These are phyloP conservation scores for Silvanus unidentatus DNA, from an alignment of 2,888 invertebrate species.

Conservation along the genomic window DNA sequence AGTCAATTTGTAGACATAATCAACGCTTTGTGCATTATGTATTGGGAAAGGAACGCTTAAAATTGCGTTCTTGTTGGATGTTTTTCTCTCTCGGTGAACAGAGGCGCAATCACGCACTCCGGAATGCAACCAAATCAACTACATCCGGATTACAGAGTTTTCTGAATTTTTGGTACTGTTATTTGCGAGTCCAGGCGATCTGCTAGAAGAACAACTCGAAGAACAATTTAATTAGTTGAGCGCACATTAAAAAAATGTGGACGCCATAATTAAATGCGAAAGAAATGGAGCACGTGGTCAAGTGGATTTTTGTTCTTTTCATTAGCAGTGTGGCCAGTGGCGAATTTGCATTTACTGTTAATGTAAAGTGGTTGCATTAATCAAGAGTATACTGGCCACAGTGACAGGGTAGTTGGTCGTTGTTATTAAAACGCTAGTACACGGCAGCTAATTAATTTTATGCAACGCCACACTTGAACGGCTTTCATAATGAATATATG, in stretches of 20 bases:
- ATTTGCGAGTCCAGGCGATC: too few species aligned
- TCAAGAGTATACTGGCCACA: constrained; percentile 42
- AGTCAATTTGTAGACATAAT: constrained; percentile 31
- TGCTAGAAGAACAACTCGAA: too few species aligned
- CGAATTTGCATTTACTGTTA: constrained; percentile 45
- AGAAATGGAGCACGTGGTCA: background rate
- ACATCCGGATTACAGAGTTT: too few species aligned
- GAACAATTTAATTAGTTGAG: too few species aligned
- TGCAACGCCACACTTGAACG: constrained; percentile 47
- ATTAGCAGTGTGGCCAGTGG: constrained; percentile 4
- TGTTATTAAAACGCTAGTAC: constrained; percentile 45
- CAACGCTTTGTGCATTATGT: constrained; percentile 33
- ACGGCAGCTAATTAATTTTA: constrained; percentile 48
- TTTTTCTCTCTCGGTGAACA: constrained; percentile 25
- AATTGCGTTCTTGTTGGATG: constrained; percentile 13
- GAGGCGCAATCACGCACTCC: constrained; percentile 26
- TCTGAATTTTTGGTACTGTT: too few species aligned
- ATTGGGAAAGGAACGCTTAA: constrained; percentile 22
- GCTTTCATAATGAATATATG: constrained; percentile 45
- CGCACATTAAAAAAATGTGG: too few species aligned
- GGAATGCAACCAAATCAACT: constrained; percentile 25
- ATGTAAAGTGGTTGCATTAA: constrained; percentile 47
- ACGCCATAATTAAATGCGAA: too few species aligned
- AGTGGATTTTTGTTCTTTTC: constrained; percentile 21
- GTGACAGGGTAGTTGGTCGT: constrained; percentile 40